Percentiles rank a stretch among this genome's conserved stretches.
These are phyloP conservation scores for Pegoplata infirma DNA, from an alignment of 2,888 invertebrate genomes.

Conservation along the genomic window DNA sequence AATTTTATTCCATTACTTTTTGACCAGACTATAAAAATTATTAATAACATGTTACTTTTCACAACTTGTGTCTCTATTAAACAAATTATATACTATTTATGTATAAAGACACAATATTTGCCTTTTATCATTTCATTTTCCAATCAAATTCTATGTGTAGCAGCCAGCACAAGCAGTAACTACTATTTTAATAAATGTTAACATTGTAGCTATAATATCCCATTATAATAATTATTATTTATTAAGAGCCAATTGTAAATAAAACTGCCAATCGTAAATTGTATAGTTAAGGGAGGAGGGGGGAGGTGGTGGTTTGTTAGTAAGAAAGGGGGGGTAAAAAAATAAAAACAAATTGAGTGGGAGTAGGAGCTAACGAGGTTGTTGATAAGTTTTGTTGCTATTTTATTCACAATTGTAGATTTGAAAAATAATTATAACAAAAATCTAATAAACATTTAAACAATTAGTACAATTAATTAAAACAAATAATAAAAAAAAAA, in stretches of 20 bases:
- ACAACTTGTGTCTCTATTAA: neutral
- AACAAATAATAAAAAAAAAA: no score
- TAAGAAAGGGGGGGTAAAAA: neutral
- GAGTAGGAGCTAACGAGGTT: neutral
- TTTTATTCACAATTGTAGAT: no score
- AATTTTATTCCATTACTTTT: neutral
- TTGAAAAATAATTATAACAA: slow-evolving; percentile 16
- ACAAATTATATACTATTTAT: neutral
- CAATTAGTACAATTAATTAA: slow-evolving; percentile 58
- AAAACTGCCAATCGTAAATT: slow-evolving; percentile 47
- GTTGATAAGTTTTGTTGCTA: neutral
- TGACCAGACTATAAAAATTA: neutral
- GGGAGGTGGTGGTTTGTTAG: neutral
- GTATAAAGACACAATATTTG: neutral
- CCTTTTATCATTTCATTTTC: neutral
- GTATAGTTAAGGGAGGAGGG: neutral
- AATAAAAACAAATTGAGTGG: neutral
- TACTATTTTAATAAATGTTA: slow-evolving; percentile 54
- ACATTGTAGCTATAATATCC: slow-evolving; percentile 37
- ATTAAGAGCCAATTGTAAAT: slow-evolving; percentile 58
- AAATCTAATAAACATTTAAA: slow-evolving; percentile 53
- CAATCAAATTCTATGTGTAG: neutral
- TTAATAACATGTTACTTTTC: neutral
- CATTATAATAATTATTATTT: slow-evolving; percentile 56
- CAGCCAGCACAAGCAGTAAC: neutral